Conservation (phyloP, 2,113 vertebrate genomes). For the Chamaea fasciata region DNA sequence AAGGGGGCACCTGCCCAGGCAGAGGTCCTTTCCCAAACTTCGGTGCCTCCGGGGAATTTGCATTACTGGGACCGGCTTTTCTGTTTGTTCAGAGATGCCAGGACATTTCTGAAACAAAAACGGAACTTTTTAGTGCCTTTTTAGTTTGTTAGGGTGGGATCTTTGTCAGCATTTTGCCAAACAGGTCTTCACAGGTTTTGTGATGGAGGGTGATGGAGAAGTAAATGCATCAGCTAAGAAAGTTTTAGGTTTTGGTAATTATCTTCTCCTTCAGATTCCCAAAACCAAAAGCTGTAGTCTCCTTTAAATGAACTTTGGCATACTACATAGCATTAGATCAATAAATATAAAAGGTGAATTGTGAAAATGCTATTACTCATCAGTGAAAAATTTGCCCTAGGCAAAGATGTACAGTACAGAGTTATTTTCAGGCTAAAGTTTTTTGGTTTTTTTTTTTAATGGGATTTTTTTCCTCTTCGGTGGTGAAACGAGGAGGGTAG, state of each 20-base stretch:
- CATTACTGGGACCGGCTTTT: neutral
- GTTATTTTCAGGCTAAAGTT: conserved; percentile 44
- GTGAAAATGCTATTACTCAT: conserved; percentile 74
- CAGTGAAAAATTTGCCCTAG: conserved; percentile 71
- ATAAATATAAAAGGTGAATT: conserved; percentile 72
- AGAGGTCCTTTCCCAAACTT: neutral
- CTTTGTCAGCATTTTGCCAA: neutral
- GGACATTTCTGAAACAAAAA: neutral
- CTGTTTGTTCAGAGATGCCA: neutral
- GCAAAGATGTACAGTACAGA: conserved; percentile 52
- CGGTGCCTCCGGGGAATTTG: neutral
- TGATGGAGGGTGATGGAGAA: neutral
- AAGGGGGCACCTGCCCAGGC: neutral
- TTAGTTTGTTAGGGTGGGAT: neutral
- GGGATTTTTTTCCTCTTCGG: neutral
- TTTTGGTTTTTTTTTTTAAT: neutral
- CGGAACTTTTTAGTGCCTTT: neutral
- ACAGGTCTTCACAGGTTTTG: neutral
- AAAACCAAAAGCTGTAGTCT: conserved; percentile 20
- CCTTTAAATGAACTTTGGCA: conserved; percentile 77
- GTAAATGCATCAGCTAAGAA: neutral
- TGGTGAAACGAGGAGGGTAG: neutral
- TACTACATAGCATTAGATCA: conserved; percentile 34
- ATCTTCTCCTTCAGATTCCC: neutral
- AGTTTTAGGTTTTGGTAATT: neutral